phyloP scores from a whole-genome alignment of 2,797 vertebrate genomes.

The Rhadinocentrus ornatus region DNA sequence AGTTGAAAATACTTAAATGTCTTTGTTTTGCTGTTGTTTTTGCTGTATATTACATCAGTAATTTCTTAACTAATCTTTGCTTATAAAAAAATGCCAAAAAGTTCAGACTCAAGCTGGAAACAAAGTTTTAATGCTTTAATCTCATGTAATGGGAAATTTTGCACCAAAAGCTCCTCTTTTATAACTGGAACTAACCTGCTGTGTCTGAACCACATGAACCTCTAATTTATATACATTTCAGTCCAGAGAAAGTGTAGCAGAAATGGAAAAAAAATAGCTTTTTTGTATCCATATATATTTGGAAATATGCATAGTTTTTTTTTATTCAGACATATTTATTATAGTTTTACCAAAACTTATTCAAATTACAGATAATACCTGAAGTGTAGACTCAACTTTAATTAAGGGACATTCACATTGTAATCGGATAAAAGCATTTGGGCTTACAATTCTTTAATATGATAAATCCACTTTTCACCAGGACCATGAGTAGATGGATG shows the following conservation, averaged over 20 bases:
- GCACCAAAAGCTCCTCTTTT: too few species aligned
- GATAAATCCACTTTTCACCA: not conserved
- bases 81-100: too few species aligned
- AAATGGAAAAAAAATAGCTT: not conserved
- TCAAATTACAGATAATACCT: not conserved
- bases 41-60: not conserved
- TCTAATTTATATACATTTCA: not conserved
- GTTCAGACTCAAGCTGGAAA: not conserved
- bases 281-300: too few species aligned
- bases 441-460: not conserved
- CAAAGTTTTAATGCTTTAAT: not conserved
- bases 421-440: not conserved
- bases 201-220: not conserved
- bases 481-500: not conserved
- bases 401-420: not conserved
- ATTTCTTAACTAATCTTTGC: too few species aligned
- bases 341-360: not conserved
- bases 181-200: not conserved
- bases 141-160: too few species aligned
- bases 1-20: too few species aligned
- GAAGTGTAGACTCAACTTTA: not conserved
- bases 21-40: too few species aligned
- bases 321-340: not conserved
- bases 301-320: too few species aligned
- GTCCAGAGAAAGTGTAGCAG: not conserved